Conservation (phyloP, 2,888 invertebrate species). For the Lasioglossum malachurum region DNA sequence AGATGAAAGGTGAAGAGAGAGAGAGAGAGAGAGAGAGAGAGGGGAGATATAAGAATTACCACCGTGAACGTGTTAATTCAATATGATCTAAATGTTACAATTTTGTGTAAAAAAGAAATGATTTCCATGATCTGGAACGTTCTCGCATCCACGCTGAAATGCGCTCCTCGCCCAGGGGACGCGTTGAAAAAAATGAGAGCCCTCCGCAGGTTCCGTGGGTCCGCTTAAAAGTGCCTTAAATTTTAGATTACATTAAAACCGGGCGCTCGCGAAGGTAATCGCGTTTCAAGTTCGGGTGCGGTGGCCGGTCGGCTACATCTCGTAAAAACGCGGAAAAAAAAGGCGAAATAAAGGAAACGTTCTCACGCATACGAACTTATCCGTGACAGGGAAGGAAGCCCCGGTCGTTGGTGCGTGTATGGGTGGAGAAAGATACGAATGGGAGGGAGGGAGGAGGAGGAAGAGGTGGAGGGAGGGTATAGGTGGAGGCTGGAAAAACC, state of each 20-base stretch:
- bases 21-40: too few relatives aligned
- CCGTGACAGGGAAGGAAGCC: constrained; percentile 7
- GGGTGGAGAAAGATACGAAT: constrained; percentile 3
- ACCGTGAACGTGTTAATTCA: too few relatives aligned
- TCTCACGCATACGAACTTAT: constrained; percentile 33
- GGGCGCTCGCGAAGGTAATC: constrained; percentile 15
- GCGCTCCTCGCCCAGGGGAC: neutral
- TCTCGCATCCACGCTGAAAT: neutral
- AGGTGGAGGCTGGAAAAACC: constrained; percentile 56
- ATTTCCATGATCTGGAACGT: neutral
- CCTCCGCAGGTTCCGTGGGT: neutral
- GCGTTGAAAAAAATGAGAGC: neutral
- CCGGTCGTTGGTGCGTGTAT: neutral
- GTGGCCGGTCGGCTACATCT: neutral
- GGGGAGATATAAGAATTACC: neutral
- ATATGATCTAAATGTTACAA: neutral
- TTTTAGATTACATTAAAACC: constrained; percentile 25
- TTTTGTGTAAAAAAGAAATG: neutral
- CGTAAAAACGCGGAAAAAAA: neutral
- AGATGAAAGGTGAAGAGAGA: neutral
- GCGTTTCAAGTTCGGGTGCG: constrained; percentile 15
- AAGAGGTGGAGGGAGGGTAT: constrained; percentile 29
- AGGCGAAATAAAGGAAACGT: constrained; percentile 26
- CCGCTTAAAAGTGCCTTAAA: constrained; percentile 9
- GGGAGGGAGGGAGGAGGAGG: neutral